Evolutionary conservation across 2,888 invertebrate species (phyloP).

Genomic region (Ethmia dodecea): DNA sequence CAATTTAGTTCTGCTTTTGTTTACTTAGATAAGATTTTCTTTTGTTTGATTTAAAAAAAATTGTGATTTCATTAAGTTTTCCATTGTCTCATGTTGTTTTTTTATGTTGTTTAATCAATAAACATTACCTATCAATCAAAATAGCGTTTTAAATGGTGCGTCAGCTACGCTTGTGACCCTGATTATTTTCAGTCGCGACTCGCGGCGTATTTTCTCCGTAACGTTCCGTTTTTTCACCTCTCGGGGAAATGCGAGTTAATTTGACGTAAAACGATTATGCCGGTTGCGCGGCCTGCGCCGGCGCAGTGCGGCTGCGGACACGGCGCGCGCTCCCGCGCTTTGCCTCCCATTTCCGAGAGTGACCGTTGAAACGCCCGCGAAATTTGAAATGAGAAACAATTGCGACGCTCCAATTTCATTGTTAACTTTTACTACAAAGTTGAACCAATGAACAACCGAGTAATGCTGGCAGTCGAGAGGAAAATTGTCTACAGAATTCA

Average conservation of each 20-base stretch:
- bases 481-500: constrained; percentile 32
- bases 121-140: constrained; percentile 5
- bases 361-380: constrained; percentile 28
- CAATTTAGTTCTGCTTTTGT: not conserved
- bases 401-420: constrained; percentile 35
- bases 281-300: constrained; percentile 30
- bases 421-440: constrained; percentile 63
- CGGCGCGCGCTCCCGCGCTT: constrained; percentile 47
- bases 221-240: constrained; percentile 64
- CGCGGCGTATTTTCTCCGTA: constrained; percentile 59
- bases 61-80: not conserved
- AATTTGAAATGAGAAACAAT: constrained; percentile 24
- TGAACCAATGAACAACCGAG: constrained; percentile 42
- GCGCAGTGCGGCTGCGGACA: constrained; percentile 48
- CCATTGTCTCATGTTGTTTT: not conserved
- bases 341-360: constrained; percentile 14
- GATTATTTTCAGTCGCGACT: constrained; percentile 59
- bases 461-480: constrained; percentile 16
- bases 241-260: constrained; percentile 64
- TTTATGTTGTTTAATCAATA: too few species aligned
- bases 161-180: constrained; percentile 43
- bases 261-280: constrained; percentile 58
- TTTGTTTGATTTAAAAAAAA: not conserved
- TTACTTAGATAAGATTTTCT: not conserved
- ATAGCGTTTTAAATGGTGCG: constrained; percentile 23